Evolutionary conservation across 2,888 invertebrate genomes (phyloP), one percentile per base, ranked within the genome.

Genomic region (Phytoseiulus persimilis): DNA sequence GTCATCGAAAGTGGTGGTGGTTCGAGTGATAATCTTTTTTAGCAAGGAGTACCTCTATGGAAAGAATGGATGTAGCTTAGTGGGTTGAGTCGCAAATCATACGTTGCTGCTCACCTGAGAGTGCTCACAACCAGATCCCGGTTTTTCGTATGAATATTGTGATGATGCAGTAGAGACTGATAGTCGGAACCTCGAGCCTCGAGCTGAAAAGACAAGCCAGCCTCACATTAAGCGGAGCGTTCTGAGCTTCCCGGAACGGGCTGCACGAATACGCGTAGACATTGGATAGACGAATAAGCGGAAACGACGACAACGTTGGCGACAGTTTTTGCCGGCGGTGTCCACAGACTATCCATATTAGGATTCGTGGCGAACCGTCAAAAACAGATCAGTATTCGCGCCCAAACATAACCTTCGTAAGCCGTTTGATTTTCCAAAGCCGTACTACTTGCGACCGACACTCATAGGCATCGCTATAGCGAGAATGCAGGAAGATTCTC

Each of bases 121-220:
- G 91, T 91, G 65, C 91, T 90, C 23, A 91, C 90, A 31, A 92
- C 91, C 83, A 90, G 84, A 45, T 91, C 91, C 83, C 91, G 89
- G 90, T 91, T 91, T 83, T 94, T 94, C 92, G 96, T 96, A 93
- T 98, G 98, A 90, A 95, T 94, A 90, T 95, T 94, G 92, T 99
- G 97, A 91, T 95, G 95, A 90, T 95, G 94, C 32, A 96, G 92
- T 91, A 99, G 94, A 65, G 95, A 94, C 90, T 96, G 95, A 92
- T 95, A 96, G 93, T 99, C 96, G 0, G 96, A 96, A 3, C 98
- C 98, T 91, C 97, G 95, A 92, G 95, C 94, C 83, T 95, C 93
- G 2, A 99, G 94, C 94, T 94, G 90, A 31, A 92, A 91, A 91
- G 89, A 90, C 46, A 91, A 83, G 65, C 65, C 11, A 65, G 65